Percentiles rank a stretch among this genome's conserved stretches.
Evolutionary conservation across 2,113 vertebrate species (phyloP).

Genomic region (Centropus bengalensis): DNA sequence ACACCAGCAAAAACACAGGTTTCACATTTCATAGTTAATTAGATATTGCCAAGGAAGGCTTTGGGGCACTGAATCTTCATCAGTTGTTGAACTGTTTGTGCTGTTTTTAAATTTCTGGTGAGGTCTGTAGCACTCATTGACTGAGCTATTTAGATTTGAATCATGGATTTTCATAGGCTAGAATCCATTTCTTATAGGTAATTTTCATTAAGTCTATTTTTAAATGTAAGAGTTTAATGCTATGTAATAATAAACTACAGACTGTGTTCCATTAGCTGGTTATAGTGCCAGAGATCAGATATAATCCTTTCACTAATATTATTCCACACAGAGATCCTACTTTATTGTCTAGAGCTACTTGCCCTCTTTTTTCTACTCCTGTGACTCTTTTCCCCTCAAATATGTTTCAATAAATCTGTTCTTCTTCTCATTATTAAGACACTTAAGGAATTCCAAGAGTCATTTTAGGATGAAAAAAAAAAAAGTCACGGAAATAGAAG

Average conservation of each 20-base stretch:
- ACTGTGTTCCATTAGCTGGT: not conserved
- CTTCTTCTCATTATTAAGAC: not conserved
- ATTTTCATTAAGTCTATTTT: not conserved
- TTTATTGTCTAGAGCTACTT: not conserved
- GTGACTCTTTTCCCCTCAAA: not conserved
- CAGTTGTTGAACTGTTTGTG: not conserved
- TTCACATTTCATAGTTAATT: not conserved
- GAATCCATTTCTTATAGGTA: not conserved
- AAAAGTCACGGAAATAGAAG: not conserved
- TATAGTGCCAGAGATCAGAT: not conserved
- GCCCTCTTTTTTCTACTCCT: not conserved
- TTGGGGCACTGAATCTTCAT: not conserved
- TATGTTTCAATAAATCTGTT: not conserved
- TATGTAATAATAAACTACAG: not conserved
- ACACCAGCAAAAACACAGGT: not conserved
- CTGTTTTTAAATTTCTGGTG: not conserved
- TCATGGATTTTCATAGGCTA: not conserved
- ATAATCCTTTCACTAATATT: not conserved
- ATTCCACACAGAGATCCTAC: not conserved
- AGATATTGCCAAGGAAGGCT: not conserved
- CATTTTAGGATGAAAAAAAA: not conserved
- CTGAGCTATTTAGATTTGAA: not conserved
- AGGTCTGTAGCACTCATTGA: not conserved
- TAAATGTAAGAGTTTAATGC: not conserved
- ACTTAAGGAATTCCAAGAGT: not conserved